Evolutionary conservation across 2,113 vertebrate genomes (phyloP).

Genomic region (Burhinus bistriatus): DNA sequence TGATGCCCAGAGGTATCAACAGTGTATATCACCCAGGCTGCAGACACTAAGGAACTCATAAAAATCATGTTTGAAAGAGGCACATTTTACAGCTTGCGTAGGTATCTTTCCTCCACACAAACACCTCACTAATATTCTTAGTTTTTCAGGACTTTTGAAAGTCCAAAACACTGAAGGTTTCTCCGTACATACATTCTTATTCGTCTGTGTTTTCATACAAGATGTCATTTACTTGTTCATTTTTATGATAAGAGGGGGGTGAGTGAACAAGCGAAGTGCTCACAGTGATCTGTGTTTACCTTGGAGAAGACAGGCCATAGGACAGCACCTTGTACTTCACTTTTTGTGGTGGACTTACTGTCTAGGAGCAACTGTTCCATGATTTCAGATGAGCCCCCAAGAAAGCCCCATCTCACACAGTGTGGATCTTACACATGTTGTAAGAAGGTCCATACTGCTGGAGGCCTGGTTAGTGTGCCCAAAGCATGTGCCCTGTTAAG

Average conservation of each 20-base stretch:
- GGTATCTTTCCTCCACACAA: background rate
- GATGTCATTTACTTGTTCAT: background rate
- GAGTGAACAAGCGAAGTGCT: background rate
- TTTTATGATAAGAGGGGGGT: background rate
- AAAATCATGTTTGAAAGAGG: background rate
- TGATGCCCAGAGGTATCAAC: background rate
- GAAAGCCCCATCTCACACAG: background rate
- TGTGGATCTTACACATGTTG: background rate
- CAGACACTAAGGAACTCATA: background rate
- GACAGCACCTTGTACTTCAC: fast-evolving
- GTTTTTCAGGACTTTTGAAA: background rate
- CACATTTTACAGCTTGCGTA: background rate
- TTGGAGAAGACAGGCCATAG: background rate
- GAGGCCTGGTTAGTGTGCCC: background rate
- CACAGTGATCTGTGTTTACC: background rate
- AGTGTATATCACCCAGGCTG: background rate
- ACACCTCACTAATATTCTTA: background rate
- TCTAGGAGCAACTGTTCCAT: background rate
- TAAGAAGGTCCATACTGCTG: background rate
- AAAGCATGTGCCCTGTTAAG: background rate
- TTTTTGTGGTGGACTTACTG: background rate
- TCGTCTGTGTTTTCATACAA: background rate
- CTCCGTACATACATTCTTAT: background rate
- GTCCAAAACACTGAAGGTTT: background rate
- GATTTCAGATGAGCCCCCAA: background rate